Evolutionary conservation across 1,140 invertebrate species (phyloP).

Genomic region (Dolichoris vasculosae): DNA sequence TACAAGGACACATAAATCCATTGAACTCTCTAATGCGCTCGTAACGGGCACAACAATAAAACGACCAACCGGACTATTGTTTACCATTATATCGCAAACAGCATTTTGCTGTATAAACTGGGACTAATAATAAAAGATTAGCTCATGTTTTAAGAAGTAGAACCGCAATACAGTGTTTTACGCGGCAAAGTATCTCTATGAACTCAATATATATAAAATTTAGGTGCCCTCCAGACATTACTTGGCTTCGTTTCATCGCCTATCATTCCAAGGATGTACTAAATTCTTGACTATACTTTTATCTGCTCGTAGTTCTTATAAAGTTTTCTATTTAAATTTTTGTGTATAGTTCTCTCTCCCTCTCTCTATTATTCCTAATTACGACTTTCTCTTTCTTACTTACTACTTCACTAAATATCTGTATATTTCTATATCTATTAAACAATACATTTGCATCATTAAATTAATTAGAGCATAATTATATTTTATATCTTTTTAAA

Average conservation of each 20-base stretch:
- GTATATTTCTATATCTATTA: no score
- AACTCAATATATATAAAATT: not conserved
- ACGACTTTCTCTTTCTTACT: no score
- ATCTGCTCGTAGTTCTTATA: not conserved
- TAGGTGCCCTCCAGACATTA: not conserved
- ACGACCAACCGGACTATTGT: not conserved
- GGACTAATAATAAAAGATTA: not conserved
- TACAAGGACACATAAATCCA: not conserved
- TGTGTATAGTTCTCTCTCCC: no score
- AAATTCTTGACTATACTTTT: no score
- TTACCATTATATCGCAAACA: not conserved
- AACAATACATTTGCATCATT: no score
- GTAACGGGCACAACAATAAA: not conserved
- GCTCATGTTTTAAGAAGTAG: not conserved
- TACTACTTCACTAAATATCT: no score
- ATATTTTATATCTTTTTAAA: no score
- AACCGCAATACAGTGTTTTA: not conserved
- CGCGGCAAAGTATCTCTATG: not conserved
- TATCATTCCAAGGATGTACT: not conserved
- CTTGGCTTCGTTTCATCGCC: not conserved
- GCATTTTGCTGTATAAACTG: no score
- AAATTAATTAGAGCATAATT: no score
- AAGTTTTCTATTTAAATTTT: no score
- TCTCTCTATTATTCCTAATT: no score
- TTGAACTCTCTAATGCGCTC: not conserved